Evolutionary conservation across 2,797 vertebrate species (phyloP), one percentile per base, ranked within the genome.

Genomic region (Sebastiscus albofasciatus): DNA sequence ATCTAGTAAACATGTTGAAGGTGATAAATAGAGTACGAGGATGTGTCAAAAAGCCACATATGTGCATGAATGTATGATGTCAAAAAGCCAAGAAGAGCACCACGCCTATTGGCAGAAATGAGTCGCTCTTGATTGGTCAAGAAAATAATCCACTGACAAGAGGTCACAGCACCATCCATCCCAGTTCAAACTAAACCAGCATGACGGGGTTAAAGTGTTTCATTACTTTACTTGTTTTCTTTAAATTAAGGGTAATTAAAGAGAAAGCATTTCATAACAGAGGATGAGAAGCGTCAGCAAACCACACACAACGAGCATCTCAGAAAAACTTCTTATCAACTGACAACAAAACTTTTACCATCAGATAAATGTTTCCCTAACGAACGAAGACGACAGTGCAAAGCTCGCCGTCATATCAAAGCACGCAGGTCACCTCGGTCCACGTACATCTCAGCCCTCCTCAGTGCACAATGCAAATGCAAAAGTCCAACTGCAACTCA

Each of bases 121-220:
- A 85, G 33, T 78, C 5, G 1, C 12, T 81, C 83, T 81, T 80
- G 89, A 93, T 90, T 93, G 89, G 92, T 70, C 82, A 64, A 80
- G n/a, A 75, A 75, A 88, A 81, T 74, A 67, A 82, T 75, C 75
- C 61, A 14, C 52, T 62, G 61, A 76, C 79, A 54, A 58, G 34
- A 86, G 83, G 88, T 86, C 84, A 79, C 29, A 75, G 75, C 72
- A 75, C 39, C 61, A n/a, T 26, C 69, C 72, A 49, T 74, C 55
- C 6, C 22, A 76, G 36, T 24, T 36, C 27, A 68, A 52, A 73
- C n/a, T 72, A 18, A 54, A 67, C 24, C 29, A 58, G 27, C 2
- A 78, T 34, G 27, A 46, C 2, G 0, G 4, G 13, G 18, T 6
- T 20, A 8, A 59, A 70, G 5, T 6, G 1, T 18, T 62, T 26